Evolutionary conservation across 2,113 vertebrate genomes (phyloP), one percentile per base, ranked within the genome.

Genomic region (Lycocorax pyrrhopterus): DNA sequence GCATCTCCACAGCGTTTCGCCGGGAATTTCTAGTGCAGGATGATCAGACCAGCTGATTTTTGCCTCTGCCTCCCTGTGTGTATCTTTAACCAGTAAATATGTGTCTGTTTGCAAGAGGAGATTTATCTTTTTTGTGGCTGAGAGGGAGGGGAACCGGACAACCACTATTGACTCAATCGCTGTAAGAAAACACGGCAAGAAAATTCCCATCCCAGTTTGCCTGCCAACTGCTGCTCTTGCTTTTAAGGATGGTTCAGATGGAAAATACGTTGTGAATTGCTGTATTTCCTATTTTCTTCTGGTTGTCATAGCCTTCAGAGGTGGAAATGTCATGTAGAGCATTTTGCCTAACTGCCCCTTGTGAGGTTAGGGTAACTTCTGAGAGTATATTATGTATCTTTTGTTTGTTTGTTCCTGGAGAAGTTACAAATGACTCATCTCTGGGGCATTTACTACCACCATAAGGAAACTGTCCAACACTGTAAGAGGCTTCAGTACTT

Each of bases 331-430:
- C 53, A 60, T 23, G 4, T 4, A 35, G 49, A 82, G 16, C 33
- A 25, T 75, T 71, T 75, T 87, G 64, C 78, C 46, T 59, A 49
- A 30, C 43, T 1, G 2, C 32, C 37, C 26, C 55, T 58, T 30
- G 29, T n/a, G 81, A 87, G 78, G 71, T 72, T 67, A 51, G 74
- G 41, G 16, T 43, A 51, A 83, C 63, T 94, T 95, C 78, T 26
- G 23, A 17, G 58, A 55, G 21, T 33, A 2, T 46, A 4, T 69
- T 35, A 16, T 73, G 8, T 64, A 47, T 39, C 66, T 91, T 86
- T 53, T 84, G 25, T 94, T 95, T 95, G 71, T 90, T 95, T 95
- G 63, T 88, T 96, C 79, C 81, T 87, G 81, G 26, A 79, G 64
- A 76, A 95, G 30, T 93, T 95, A 80, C 59, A 78, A 88, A 83